Conservation (phyloP, 2,797 vertebrate species). For the Pipistrellus pipistrellus region DNA sequence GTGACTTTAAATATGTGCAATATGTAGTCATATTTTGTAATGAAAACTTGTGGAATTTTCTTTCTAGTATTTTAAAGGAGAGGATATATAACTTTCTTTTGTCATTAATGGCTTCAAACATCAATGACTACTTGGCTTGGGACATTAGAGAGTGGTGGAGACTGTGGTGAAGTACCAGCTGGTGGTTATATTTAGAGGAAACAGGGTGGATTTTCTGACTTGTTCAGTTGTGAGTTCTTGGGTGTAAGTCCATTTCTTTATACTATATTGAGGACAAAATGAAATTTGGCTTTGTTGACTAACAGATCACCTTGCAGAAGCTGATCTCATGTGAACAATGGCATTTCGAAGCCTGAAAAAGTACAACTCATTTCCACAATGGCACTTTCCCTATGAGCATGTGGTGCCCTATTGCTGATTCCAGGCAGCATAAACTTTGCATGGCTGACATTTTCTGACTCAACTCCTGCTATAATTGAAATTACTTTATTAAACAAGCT, state of each 20-base stretch:
- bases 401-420: slow-evolving; percentile 75
- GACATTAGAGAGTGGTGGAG: background rate
- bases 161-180: background rate
- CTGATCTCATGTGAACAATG: slow-evolving; percentile 43
- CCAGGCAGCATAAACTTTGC: slow-evolving; percentile 81
- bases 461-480: slow-evolving; percentile 85
- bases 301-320: slow-evolving; percentile 45
- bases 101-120: background rate
- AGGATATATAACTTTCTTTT: background rate
- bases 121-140: background rate
- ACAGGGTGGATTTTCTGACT: background rate
- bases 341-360: slow-evolving; percentile 59
- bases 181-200: background rate
- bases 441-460: slow-evolving; percentile 84
- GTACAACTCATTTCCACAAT: slow-evolving; percentile 20
- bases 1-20: background rate
- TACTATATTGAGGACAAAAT: background rate
- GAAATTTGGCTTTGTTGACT: slow-evolving; percentile 22
- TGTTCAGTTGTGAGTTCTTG: slow-evolving; percentile 1
- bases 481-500: slow-evolving; percentile 87
- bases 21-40: slow-evolving; percentile 1
- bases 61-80: background rate
- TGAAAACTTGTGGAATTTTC: background rate
- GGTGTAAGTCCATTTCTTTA: background rate
- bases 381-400: slow-evolving; percentile 35